These are phyloP conservation scores for Napeogenes sylphis DNA, from an alignment of 2,888 invertebrate genomes.

Conservation along the genomic window DNA sequence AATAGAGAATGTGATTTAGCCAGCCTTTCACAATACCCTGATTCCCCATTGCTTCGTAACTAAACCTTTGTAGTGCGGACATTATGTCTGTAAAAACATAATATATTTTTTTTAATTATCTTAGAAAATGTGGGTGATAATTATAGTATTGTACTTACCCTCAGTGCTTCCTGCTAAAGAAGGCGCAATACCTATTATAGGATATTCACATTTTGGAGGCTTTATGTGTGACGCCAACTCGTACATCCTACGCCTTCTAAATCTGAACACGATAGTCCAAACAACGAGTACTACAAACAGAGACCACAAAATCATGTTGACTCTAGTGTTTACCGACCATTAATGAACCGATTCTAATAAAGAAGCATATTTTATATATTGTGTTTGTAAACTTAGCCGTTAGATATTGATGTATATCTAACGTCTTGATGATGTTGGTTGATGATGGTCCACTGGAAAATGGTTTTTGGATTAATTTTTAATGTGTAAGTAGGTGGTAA, in stretches of 20 bases:
- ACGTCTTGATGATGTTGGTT: no score
- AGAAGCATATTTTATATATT: constrained; percentile 17
- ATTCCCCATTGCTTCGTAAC: constrained; percentile 49
- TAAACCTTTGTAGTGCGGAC: constrained; percentile 45
- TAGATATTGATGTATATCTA: no score
- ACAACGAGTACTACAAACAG: constrained; percentile 39
- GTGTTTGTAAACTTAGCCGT: constrained; percentile 23
- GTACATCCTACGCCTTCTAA: constrained; percentile 51
- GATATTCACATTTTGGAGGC: constrained; percentile 37
- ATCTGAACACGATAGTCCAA: constrained; percentile 47
- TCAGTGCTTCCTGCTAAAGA: constrained; percentile 48
- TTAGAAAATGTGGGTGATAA: no score
- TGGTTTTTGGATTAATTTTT: no score
- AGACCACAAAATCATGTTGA: constrained; percentile 47
- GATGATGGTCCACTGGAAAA: no score
- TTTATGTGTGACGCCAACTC: constrained; percentile 47
- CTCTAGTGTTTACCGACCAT: constrained; percentile 2
- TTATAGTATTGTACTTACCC: constrained; percentile 39
- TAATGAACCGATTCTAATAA: constrained; percentile 11
- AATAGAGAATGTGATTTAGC: constrained; percentile 55
- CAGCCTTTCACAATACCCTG: constrained; percentile 53
- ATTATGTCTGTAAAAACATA: constrained; percentile 58
- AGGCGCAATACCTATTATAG: constrained; percentile 53
- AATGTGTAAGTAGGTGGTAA: no score
- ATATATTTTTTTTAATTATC: not conserved